phyloP scores from a whole-genome alignment of 2,888 invertebrate genomes.

The Sphaerophoria rueppellii region DNA sequence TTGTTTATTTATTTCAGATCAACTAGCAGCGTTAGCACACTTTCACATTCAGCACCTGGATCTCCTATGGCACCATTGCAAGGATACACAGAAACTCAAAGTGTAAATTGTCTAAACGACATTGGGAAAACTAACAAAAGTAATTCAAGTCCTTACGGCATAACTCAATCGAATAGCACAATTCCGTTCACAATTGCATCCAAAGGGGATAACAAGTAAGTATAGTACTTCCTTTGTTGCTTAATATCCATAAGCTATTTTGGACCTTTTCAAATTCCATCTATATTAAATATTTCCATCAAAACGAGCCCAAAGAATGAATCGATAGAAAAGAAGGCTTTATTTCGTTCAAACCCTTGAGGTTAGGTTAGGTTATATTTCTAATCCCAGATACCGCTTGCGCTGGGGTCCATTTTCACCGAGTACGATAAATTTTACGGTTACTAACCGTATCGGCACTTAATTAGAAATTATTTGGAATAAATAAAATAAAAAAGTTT shows the following conservation, averaged over 20 bases:
- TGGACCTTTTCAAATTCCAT: not conserved
- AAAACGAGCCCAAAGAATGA: too few relatives aligned
- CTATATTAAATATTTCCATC: too few relatives aligned
- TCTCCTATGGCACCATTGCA: conserved; percentile 81
- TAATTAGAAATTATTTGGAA: too few relatives aligned
- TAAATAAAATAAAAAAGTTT: too few relatives aligned
- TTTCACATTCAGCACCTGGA: conserved; percentile 77
- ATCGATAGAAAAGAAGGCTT: too few relatives aligned
- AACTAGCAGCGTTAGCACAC: conserved; percentile 79
- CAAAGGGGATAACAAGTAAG: conserved; percentile 67
- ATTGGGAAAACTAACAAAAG: conserved; percentile 75
- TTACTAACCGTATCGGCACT: too few relatives aligned
- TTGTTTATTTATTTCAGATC: conserved; percentile 77
- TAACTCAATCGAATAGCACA: conserved; percentile 71
- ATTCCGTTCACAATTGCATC: conserved; percentile 65
- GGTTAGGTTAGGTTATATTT: too few relatives aligned
- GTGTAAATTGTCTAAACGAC: conserved; percentile 77
- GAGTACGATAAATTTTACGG: too few relatives aligned
- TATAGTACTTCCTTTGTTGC: conserved; percentile 7
- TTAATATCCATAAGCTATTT: too few relatives aligned
- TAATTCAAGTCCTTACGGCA: conserved; percentile 75
- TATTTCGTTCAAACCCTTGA: too few relatives aligned
- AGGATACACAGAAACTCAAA: conserved; percentile 78
- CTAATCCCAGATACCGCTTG: too few relatives aligned
- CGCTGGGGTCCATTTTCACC: too few relatives aligned